Evolutionary conservation across 2,113 vertebrate genomes (phyloP), one percentile per base, ranked within the genome.

Genomic region (Sebastes schlegelii): DNA sequence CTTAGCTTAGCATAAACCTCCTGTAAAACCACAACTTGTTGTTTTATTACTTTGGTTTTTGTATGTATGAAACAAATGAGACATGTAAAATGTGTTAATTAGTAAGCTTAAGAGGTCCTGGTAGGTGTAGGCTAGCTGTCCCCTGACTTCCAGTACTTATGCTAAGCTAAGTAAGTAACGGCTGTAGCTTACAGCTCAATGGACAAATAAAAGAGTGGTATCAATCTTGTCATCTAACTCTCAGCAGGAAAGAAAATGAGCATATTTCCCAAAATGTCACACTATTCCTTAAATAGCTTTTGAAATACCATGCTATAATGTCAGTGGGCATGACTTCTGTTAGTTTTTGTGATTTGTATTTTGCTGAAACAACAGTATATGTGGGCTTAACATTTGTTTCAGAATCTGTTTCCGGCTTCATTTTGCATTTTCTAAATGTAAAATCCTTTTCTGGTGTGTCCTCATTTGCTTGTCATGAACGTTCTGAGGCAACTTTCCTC

Each of bases 401-500:
- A 19, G 19, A 55, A 55, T 26, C 60, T 62, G 13, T 8, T 34
- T 14, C 26, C 34, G 34, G 34, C 16, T 52, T 52, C 2, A 6
- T 23, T 23, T 23, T 58, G 3, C 2, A 12, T 3, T 23, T 61
- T 61, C 34, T 14, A 1, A 61, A 1, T 26, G 9, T 12, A 9
- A 48, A 12, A 48, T 48, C 2, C 34, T 34, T 34, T 54, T 14
- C 13, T 54, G 13, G 51, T 5, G 34, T 34, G 34, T 34, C 34
- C 34, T 19, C 10, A 11, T 2, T 43, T n/a, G 6, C 45, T 34
- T 74, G 42, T 84, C 14, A 16, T 60, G 9, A 69, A 43, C 26
- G 21, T 64, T 58, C 13, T 48, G 66, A 76, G 65, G 65, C 10
- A 66, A 16, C 73, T 63, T 65, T 8, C 52, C 43, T 64, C 54